Evolutionary conservation across 2,888 invertebrate species (phyloP).

Genomic region (Folsomia candida): DNA sequence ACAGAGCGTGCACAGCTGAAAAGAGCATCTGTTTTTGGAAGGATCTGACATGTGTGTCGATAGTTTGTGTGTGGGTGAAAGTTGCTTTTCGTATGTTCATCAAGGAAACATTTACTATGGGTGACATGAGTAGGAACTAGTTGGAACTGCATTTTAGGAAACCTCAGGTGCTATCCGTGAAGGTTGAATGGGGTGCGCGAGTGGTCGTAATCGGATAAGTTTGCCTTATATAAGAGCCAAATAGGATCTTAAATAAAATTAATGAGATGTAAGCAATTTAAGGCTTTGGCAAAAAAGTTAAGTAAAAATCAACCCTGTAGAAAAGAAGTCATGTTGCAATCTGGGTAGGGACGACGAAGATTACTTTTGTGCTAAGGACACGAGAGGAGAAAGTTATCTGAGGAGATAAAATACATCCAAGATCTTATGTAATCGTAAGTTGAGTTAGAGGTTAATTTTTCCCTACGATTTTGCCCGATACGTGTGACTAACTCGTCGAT

Average conservation of each 20-base stretch:
- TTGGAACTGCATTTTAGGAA: neutral
- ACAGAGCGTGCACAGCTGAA: neutral
- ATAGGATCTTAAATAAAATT: slow-evolving; percentile 23
- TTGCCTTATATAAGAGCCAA: neutral
- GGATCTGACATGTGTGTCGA: neutral
- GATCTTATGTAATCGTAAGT: too few species aligned
- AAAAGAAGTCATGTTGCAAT: too few species aligned
- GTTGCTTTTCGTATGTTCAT: neutral
- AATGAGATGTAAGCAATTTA: slow-evolving; percentile 21
- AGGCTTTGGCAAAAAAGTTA: slow-evolving; percentile 1
- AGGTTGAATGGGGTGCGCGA: neutral
- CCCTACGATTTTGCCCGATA: too few species aligned
- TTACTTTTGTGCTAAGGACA: too few species aligned
- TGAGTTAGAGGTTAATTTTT: too few species aligned
- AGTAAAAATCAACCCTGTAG: slow-evolving; percentile 5
- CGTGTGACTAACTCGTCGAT: too few species aligned
- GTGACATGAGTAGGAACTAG: neutral
- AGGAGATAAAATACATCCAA: too few species aligned
- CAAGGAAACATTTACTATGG: neutral
- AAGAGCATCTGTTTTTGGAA: neutral
- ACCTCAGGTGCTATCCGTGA: neutral
- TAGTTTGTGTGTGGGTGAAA: neutral
- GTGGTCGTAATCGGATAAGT: neutral
- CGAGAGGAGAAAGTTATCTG: too few species aligned
- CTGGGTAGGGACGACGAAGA: too few species aligned